Base-by-base conservation (phyloP, 2,113 vertebrate species). In the Euleptes europaea region DNA sequence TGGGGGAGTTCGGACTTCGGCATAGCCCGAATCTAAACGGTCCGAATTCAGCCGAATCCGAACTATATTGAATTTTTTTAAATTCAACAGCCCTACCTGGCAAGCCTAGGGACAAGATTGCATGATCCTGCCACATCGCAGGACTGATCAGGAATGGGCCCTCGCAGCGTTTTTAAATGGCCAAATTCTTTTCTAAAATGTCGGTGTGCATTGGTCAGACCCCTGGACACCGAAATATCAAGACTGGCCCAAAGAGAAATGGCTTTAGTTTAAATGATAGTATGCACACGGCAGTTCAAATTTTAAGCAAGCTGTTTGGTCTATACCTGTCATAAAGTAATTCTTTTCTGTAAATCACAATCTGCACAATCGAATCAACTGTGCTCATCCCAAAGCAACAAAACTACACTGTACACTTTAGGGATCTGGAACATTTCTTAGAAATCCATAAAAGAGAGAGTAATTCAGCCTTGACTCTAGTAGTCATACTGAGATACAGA, bases 381-480 rank as follows among this genome's bases (percentile, higher is more conserved):
- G 54, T 13, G 3, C 33, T 1, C n/a, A 17, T 77, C 35, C 19
- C 51, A 66, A 23, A 57, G 54, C 54, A 57, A 6, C 57, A 44
- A 12, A 26, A 70, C 47, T 70, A 89, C 63, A 44, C 44, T 31
- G 81, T 72, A 69, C 35, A 49, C 74, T 70, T 91, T 78, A 88
- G 76, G 51, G 78, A 69, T 85, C 63, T 91, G 82, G 80, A 86
- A 84, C 49, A 3, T 60, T 90, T 86, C n/a, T 17, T 60, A 76
- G 83, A 47, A 92, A 88, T 86, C 90, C 67, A 86, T 86, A 42
- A 47, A 75, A 47, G 85, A 72, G 67, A 78, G 82, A 91, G 93
- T 88, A 91, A 83, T 92, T 94, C 90, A 88, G 88, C 82, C 90
- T 95, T 93, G 86, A 94, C 92, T 93, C 92, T 92, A 93, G 8